Conservation (phyloP, 1,140 invertebrate genomes). For the Gyrodactylus bullatarudis region DNA sequence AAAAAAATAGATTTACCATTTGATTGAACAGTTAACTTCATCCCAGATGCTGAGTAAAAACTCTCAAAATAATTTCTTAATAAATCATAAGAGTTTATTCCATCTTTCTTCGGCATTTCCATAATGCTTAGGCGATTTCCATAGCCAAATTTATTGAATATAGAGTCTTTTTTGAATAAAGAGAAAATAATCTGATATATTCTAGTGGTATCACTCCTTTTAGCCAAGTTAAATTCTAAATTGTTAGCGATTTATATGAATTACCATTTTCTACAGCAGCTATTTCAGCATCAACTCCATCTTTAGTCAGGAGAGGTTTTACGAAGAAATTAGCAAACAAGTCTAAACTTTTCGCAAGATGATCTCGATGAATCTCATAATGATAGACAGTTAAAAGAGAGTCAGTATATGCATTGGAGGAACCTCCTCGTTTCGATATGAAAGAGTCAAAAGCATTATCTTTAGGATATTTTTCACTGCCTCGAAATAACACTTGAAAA, state of each 20-base stretch:
- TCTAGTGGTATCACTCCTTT: neutral
- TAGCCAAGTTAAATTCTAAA: neutral
- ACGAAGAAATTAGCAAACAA: conserved; percentile 82
- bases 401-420: conserved; percentile 44
- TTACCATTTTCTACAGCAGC: conserved; percentile 10
- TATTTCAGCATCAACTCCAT: conserved; percentile 53
- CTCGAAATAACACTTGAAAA: conserved; percentile 20
- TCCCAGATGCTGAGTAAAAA: neutral
- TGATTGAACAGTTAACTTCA: neutral
- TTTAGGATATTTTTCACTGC: conserved; percentile 27
- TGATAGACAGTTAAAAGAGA: conserved; percentile 49
- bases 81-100: neutral
- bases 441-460: conserved; percentile 48
- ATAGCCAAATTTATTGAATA: neutral
- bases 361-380: conserved; percentile 44
- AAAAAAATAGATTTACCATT: neutral
- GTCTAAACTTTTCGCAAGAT: conserved; percentile 20
- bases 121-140: neutral
- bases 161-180: neutral
- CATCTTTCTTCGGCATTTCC: neutral
- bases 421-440: conserved; percentile 38
- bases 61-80: neutral
- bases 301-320: conserved; percentile 51
- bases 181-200: neutral
- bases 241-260: conserved; percentile 9